These are phyloP conservation scores for Acleris laterana DNA, from an alignment of 2,888 invertebrate genomes.

Conservation along the genomic window DNA sequence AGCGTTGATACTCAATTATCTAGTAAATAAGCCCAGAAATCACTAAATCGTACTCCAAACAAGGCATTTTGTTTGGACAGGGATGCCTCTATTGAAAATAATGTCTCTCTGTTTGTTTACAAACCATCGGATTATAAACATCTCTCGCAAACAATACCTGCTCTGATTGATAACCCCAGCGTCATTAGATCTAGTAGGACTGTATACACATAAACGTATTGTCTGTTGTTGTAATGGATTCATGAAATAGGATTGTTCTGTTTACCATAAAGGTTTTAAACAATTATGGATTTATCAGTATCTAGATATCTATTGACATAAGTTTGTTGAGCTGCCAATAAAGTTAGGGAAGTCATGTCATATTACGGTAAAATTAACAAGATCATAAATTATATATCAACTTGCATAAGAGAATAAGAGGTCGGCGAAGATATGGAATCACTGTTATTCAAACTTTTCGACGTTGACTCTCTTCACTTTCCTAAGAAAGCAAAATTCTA, in stretches of 20 bases:
- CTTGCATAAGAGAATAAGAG: no score
- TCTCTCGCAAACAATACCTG: slow-evolving; percentile 56
- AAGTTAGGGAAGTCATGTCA: no score
- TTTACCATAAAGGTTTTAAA: neutral
- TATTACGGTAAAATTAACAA: no score
- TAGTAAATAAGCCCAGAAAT: slow-evolving; percentile 7
- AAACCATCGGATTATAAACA: slow-evolving; percentile 54
- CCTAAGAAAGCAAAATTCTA: neutral
- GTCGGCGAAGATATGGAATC: no score
- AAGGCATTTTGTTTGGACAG: slow-evolving; percentile 51
- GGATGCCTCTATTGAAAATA: slow-evolving; percentile 58
- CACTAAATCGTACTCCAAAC: slow-evolving; percentile 42
- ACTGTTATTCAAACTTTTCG: no score
- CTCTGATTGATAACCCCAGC: slow-evolving; percentile 47
- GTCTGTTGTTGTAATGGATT: no score
- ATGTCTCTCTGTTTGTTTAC: slow-evolving; percentile 54
- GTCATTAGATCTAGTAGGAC: slow-evolving; percentile 1
- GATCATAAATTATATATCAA: no score
- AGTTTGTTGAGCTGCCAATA: no score
- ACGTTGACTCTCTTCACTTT: no score
- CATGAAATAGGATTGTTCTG: neutral
- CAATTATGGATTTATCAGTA: neutral
- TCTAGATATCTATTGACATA: no score
- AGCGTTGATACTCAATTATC: neutral
- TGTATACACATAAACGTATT: no score